Evolutionary conservation across 2,113 vertebrate genomes (phyloP).

Genomic region (Rhipidura dahli): DNA sequence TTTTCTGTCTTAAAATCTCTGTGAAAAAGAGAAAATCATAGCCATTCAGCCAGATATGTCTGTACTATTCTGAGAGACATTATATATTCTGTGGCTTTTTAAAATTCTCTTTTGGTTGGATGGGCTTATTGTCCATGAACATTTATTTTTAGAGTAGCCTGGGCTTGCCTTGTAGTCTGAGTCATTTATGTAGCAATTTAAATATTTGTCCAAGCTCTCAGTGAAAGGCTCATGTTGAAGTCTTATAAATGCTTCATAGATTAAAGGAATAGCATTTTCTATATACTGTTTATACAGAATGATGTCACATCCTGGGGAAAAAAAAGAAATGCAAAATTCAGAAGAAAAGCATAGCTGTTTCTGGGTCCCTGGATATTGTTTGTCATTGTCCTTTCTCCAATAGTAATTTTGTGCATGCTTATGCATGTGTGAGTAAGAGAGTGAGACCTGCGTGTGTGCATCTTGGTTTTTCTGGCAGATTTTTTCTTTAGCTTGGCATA

Average conservation of each 20-base stretch:
- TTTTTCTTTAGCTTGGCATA: background rate
- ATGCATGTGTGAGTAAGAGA: background rate
- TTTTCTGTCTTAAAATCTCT: background rate
- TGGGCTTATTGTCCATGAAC: constrained; percentile 17
- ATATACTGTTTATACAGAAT: background rate
- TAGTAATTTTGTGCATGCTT: constrained; percentile 8
- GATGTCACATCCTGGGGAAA: background rate
- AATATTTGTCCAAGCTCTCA: constrained; percentile 48
- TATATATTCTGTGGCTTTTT: constrained; percentile 31
- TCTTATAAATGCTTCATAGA: background rate
- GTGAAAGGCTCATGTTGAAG: background rate
- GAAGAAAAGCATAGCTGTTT: background rate
- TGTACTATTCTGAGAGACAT: background rate
- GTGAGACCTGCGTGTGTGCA: background rate
- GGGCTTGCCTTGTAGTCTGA: background rate
- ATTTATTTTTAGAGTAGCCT: constrained; percentile 43
- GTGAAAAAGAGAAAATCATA: background rate
- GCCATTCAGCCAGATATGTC: background rate
- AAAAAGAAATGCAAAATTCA: background rate
- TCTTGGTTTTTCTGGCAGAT: background rate
- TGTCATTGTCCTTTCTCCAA: background rate
- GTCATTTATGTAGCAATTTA: constrained; percentile 31
- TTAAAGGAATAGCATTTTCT: background rate
- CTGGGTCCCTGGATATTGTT: background rate
- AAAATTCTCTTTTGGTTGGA: constrained; percentile 41